Evolutionary conservation across 2,113 vertebrate species (phyloP), one percentile per base, ranked within the genome.

Genomic region (Callithrix jacchus): DNA sequence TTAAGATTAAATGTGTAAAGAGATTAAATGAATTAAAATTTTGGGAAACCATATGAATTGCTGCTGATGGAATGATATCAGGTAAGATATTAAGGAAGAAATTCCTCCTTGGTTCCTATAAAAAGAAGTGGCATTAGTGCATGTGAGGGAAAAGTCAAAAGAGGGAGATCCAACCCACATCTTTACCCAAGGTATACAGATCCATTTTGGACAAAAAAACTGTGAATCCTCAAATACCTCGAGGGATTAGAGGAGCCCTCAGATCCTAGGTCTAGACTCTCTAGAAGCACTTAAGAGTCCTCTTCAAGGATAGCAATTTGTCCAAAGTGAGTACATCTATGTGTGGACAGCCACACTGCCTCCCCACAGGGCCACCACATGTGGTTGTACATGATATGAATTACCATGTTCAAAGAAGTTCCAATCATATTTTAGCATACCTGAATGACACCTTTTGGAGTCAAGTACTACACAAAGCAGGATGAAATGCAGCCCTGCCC

Each of bases 351-450:
- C 1, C 45, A 93, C 9, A 8, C 3, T 23, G 27, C 3, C 7
- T 61, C 20, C 0, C 0, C 40, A 3, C 6, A 71, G 40, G 49
- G 35, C 71, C 32, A 47, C 42, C 73, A 32, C 1, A 18, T 77
- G 16, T 40, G 0, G 71, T 47, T 93, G 71, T 32, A 89, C 3
- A 61, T 88, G 27, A 71, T 97, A 77, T 94, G 92, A 82, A 49
- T 95, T 97, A 93, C 93, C n/a, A 27, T 86, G 94, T 91, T 94
- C 89, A 11, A 77, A 92, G 76, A 25, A 74, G 89, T 93, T 93
- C 77, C 93, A 91, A 91, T 54, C 93, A 96, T 77, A 91, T 30
- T 88, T 86, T 64, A 89, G 14, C 32, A 8, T 25, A 87, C 1
- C 32, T 89, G 73, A 94, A 14, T 94, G 68, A n/a, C 40, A 91